phyloP scores from a whole-genome alignment of 92 coral and sea anemone genomes.

The Paramuricea clavata region DNA sequence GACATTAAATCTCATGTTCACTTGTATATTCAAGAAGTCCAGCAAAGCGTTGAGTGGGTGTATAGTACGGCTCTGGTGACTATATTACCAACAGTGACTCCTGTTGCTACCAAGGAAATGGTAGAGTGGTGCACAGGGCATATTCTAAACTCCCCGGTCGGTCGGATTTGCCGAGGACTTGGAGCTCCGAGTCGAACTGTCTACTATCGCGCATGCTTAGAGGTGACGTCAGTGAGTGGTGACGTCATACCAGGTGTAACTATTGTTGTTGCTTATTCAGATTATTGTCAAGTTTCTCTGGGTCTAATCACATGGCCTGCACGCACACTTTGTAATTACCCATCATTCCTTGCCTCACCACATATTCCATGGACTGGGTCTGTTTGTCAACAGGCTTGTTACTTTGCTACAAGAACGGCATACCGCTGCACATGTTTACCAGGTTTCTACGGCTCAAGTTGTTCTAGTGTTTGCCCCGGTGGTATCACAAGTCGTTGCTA shows the following conservation, averaged over 20 bases:
- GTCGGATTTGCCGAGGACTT: slow-evolving; percentile 75
- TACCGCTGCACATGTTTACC: slow-evolving; percentile 77
- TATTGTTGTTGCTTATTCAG: slow-evolving; percentile 87
- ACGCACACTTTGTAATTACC: slow-evolving; percentile 79
- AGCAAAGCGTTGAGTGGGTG: slow-evolving; percentile 80
- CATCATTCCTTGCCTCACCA: slow-evolving; percentile 74
- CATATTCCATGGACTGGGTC: slow-evolving; percentile 82
- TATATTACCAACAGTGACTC: slow-evolving; percentile 66
- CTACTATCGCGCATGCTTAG: slow-evolving; percentile 87
- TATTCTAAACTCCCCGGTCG: slow-evolving; percentile 72
- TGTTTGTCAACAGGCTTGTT: slow-evolving; percentile 76
- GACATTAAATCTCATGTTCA: slow-evolving; percentile 80
- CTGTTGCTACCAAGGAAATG: slow-evolving; percentile 45
- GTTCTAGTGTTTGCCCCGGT: slow-evolving; percentile 84
- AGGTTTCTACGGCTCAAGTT: slow-evolving; percentile 82
- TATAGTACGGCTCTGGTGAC: slow-evolving; percentile 78
- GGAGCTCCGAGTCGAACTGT: slow-evolving; percentile 59
- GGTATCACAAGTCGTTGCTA: slow-evolving; percentile 81
- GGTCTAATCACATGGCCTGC: slow-evolving; percentile 94
- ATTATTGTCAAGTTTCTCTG: slow-evolving; percentile 85
- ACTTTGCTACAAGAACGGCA: slow-evolving; percentile 60
- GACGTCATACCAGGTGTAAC: slow-evolving; percentile 77
- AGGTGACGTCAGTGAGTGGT: slow-evolving; percentile 62
- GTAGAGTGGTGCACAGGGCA: slow-evolving; percentile 80
- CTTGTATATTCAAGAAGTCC: slow-evolving; percentile 79